Evolutionary conservation across 30 jellyfish, hydroid and myxozoan species (phyloP).

Genomic region (Aurelia sp.): DNA sequence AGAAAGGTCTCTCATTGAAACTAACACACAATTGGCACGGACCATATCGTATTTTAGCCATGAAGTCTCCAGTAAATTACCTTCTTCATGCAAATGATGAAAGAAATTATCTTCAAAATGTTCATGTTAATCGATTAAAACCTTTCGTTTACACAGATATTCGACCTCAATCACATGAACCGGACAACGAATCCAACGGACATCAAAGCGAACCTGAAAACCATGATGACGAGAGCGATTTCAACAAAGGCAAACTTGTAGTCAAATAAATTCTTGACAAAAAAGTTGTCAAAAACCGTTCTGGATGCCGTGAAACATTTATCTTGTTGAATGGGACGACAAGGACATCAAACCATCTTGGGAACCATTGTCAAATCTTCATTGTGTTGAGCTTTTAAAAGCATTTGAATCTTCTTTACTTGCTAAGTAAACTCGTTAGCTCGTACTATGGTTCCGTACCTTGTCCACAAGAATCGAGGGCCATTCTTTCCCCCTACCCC

Average conservation of each 20-base stretch:
- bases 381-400: no score
- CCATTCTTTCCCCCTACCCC: background rate
- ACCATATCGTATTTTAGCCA: slow-evolving; percentile 71
- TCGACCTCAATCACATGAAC: background rate
- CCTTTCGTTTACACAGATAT: slow-evolving; percentile 22
- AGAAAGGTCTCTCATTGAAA: slow-evolving; percentile 50
- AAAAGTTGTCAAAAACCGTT: background rate
- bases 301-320: slow-evolving; percentile 32
- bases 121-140: slow-evolving; percentile 52
- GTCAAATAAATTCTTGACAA: slow-evolving; percentile 1
- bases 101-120: slow-evolving; percentile 35
- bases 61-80: slow-evolving; percentile 54
- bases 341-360: slow-evolving; percentile 13
- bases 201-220: background rate
- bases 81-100: slow-evolving; percentile 44
- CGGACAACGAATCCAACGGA: background rate
- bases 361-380: no score
- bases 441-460: background rate
- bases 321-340: slow-evolving; percentile 49
- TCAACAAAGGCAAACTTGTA: background rate
- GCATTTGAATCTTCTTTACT: no score
- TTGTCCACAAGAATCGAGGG: background rate
- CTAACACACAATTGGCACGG: slow-evolving; percentile 73
- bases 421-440: background rate
- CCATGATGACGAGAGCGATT: slow-evolving; percentile 1